Evolutionary conservation across 1,140 invertebrate genomes (phyloP), one percentile per base, ranked within the genome.

Genomic region (Danaus plexippus): DNA sequence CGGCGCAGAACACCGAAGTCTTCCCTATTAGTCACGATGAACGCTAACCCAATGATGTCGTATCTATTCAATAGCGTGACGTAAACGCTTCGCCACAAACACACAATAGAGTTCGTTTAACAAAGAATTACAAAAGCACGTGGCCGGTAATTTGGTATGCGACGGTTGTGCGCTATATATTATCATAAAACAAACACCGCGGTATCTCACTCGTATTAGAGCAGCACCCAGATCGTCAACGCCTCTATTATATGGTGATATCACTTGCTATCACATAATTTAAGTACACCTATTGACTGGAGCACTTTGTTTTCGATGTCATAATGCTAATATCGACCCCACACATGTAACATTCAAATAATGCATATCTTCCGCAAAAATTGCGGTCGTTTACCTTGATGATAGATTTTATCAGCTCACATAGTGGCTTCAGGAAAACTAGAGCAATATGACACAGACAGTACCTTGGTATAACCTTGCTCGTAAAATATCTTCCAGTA

Each of bases 171-270:
- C 73, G 74, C 72, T 52, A 67, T 63, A 55, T 56, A 63, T 76
- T 79, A 85, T 85, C 81, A 70, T 55, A 72, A 69, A 67, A 56
- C 73, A 85, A 85, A 82, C 77, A 84, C 11, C 63, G 52, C 57
- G 75, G 61, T 80, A 84, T 79, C 74, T 70, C 57, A 61, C 75
- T 66, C 64, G 71, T 67, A 73, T 77, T 74, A 74, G 57, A 61
- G 55, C 52, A 64, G 52, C 66, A 59, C 61, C 52, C 11, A 42
- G 47, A 42, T 40, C 65, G 60, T 60, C 56, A 66, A 70, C 67
- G 61, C 60, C 52, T 53, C 63, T 66, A 63, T 71, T 59, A 59
- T 64, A 52, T 50, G 52, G 51, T 63, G 60, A 69, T 71, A 69
- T 67, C 63, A 68, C 61, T 63, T 66, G 61, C 52, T 64, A 59